Conservation (phyloP, 2,113 vertebrate genomes). For the Scophthalmus maximus region DNA sequence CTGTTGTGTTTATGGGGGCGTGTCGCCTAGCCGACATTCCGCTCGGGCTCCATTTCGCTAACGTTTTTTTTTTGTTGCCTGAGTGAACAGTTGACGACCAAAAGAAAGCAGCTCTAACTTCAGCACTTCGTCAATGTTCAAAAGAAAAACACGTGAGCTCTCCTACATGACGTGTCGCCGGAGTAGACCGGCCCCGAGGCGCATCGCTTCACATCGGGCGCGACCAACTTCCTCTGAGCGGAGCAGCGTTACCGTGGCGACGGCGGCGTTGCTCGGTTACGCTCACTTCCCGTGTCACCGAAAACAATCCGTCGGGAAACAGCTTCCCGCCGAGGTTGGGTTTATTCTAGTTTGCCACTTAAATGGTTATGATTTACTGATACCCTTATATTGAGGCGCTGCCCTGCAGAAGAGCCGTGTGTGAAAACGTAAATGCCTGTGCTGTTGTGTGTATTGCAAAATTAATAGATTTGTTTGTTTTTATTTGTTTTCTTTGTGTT, state of each 20-base stretch:
- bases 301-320: conserved; percentile 35
- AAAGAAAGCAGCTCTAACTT: neutral
- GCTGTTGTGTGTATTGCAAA: too few species aligned
- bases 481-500: too few species aligned
- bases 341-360: neutral
- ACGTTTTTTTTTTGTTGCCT: neutral
- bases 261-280: conserved; percentile 48
- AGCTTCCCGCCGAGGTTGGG: neutral
- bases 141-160: too few species aligned
- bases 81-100: neutral
- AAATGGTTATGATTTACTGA: neutral
- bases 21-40: conserved; percentile 25
- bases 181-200: too few species aligned
- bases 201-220: too few species aligned
- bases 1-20: conserved; percentile 52
- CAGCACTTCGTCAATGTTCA: too few species aligned
- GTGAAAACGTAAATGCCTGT: too few species aligned
- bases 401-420: too few species aligned
- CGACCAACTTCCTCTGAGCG: conserved; percentile 44
- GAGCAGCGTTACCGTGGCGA: conserved; percentile 51
- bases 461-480: too few species aligned
- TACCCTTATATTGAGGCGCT: too few species aligned
- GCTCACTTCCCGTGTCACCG: conserved; percentile 61
- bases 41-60: conserved; percentile 42
- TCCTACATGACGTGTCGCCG: too few species aligned